Percentiles rank a stretch among this genome's conserved stretches.
Conservation (phyloP, 2,888 invertebrate genomes). For the Megamerina dolium region DNA sequence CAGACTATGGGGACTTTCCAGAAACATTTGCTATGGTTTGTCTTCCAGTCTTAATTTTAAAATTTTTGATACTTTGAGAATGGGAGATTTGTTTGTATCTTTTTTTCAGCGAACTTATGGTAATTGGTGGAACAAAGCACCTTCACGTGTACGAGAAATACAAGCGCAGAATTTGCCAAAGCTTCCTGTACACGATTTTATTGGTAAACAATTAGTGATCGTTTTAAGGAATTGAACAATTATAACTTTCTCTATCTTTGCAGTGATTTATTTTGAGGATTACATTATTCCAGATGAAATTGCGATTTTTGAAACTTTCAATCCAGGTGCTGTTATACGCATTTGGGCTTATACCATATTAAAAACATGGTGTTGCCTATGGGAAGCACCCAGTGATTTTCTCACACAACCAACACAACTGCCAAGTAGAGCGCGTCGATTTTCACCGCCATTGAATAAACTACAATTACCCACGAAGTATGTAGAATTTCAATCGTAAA, state of each 20-base stretch:
- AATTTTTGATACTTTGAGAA: background rate
- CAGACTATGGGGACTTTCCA: conserved; percentile 86
- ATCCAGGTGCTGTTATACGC: conserved; percentile 75
- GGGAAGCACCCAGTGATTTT: conserved; percentile 60
- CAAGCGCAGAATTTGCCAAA: conserved; percentile 65
- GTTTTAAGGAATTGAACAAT: background rate
- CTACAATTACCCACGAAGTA: conserved; percentile 56
- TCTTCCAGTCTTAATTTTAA: too few species aligned
- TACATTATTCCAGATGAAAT: conserved; percentile 51
- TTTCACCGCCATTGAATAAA: conserved; percentile 65
- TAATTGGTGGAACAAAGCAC: conserved; percentile 77
- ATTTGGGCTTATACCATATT: conserved; percentile 63
- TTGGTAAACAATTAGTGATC: conserved; percentile 55
- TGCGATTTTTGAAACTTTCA: conserved; percentile 77
- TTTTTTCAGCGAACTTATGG: conserved; percentile 72
- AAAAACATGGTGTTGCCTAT: conserved; percentile 65
- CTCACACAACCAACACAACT: conserved; percentile 18
- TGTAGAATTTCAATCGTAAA: too few species aligned
- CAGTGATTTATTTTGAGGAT: conserved; percentile 46
- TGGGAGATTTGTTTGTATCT: background rate
- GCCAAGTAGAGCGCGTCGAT: conserved; percentile 62
- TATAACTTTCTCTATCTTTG: too few species aligned
- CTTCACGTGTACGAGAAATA: conserved; percentile 63
- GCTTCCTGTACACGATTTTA: conserved; percentile 71
- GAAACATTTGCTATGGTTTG: conserved; percentile 85